These are phyloP conservation scores for Hipposideros larvatus DNA, from an alignment of 2,797 vertebrate genomes.

Conservation along the genomic window DNA sequence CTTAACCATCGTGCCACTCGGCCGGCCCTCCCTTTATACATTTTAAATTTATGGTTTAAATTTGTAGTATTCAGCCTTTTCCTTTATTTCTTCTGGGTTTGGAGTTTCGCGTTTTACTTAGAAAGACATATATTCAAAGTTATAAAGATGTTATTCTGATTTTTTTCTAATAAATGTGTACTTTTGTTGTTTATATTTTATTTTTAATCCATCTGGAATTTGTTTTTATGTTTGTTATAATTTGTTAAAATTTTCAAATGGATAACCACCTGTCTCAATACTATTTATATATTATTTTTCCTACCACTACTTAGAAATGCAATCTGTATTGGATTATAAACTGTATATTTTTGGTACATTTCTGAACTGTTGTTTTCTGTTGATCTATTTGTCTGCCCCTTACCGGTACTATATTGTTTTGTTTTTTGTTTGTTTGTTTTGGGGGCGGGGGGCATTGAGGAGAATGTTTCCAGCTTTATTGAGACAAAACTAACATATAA, in stretches of 20 bases:
- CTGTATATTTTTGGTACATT: background rate
- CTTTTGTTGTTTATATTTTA: background rate
- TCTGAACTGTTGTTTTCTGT: background rate
- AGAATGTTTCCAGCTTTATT: too few species aligned
- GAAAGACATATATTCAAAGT: background rate
- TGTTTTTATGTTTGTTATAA: background rate
- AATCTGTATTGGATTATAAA: background rate
- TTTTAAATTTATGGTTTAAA: conserved; percentile 3
- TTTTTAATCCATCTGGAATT: background rate
- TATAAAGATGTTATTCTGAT: background rate
- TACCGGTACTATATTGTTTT: background rate
- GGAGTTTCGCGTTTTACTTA: background rate
- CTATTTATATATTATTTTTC: background rate
- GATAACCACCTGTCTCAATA: background rate
- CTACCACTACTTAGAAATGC: background rate
- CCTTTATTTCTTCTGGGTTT: background rate
- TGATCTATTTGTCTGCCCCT: background rate
- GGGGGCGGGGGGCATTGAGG: too few species aligned
- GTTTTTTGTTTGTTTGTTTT: background rate
- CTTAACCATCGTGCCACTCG: too few species aligned
- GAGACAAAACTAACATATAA: too few species aligned
- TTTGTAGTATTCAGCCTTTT: background rate
- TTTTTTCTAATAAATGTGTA: background rate
- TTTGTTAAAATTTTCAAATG: background rate
- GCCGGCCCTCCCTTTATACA: background rate